A percentile compares a stretch with the other conserved stretches of the same genome.
phyloP scores from a whole-genome alignment of 92 coral and sea anemone species.

The Galaxea fascicularis region DNA sequence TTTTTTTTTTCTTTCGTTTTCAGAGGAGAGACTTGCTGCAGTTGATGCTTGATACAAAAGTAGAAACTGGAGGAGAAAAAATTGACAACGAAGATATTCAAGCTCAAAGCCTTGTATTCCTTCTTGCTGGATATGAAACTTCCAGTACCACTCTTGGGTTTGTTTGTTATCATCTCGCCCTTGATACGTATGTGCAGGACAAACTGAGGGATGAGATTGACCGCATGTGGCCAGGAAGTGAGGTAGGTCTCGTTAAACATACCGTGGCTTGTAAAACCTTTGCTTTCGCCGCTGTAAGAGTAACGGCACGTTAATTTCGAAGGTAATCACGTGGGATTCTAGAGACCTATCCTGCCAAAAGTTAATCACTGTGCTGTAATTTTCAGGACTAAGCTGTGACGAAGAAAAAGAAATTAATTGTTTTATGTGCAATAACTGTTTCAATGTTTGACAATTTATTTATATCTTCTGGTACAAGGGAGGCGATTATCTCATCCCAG shows the following conservation, averaged over 20 bases:
- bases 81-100: constrained; percentile 44
- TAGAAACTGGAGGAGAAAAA: constrained; percentile 51
- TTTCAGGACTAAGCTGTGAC: no score
- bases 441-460: no score
- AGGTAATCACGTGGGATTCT: no score
- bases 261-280: neutral
- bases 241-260: neutral
- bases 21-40: constrained; percentile 48
- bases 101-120: constrained; percentile 46
- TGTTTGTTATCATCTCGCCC: constrained; percentile 28
- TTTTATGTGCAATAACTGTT: no score
- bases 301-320: no score
- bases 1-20: neutral
- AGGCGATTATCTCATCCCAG: no score
- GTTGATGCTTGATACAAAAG: constrained; percentile 52
- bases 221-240: constrained; percentile 48
- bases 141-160: constrained; percentile 43
- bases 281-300: neutral
- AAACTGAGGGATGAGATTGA: constrained; percentile 59
- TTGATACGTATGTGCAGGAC: constrained; percentile 46
- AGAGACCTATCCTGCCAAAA: no score
- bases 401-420: no score
- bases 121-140: constrained; percentile 63
- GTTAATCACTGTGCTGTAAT: no score
- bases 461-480: no score